Percentiles rank a stretch among this genome's conserved stretches.
phyloP scores from a whole-genome alignment of 2,797 vertebrate species.

The Borostomias antarcticus region DNA sequence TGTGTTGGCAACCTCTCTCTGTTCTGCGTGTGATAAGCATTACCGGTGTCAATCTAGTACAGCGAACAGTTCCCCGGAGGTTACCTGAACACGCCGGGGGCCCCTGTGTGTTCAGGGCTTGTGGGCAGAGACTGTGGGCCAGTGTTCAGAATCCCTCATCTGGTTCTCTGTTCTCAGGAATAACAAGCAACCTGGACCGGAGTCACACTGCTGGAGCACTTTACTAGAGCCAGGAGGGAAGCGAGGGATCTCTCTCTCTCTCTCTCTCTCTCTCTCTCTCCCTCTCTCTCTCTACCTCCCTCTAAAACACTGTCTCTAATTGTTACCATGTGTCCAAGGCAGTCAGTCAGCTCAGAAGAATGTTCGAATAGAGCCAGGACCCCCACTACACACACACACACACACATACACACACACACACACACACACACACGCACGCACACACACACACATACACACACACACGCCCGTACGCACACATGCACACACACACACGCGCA shows the following conservation, averaged over 20 bases:
- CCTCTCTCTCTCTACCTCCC: conserved; percentile 26
- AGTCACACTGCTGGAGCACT: not conserved
- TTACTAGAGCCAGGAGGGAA: too few species aligned
- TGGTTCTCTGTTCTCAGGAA: conserved; percentile 3
- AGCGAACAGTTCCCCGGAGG: not conserved
- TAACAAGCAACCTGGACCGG: not conserved
- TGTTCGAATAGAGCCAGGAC: conserved; percentile 61
- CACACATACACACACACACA: conserved; percentile 23
- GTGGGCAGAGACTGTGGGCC: not conserved
- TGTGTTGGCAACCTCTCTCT: not conserved
- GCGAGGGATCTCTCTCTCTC: not conserved
- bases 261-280: conserved; percentile 14
- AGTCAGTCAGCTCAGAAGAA: conserved; percentile 77
- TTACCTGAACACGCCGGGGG: not conserved
- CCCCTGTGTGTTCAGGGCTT: not conserved
- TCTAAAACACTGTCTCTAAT: conserved; percentile 61
- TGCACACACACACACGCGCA: conserved; percentile 18
- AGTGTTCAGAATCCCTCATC: conserved; percentile 5
- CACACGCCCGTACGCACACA: conserved; percentile 25
- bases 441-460: conserved; percentile 26
- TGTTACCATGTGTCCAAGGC: conserved; percentile 74
- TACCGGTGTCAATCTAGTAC: not conserved
- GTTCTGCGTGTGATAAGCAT: not conserved
- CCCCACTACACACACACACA: conserved; percentile 18
- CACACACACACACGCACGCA: conserved; percentile 27